Percentiles rank a stretch among this genome's conserved stretches.
These are phyloP conservation scores for Centrocercus urophasianus DNA, from an alignment of 2,113 vertebrate genomes.

Conservation along the genomic window DNA sequence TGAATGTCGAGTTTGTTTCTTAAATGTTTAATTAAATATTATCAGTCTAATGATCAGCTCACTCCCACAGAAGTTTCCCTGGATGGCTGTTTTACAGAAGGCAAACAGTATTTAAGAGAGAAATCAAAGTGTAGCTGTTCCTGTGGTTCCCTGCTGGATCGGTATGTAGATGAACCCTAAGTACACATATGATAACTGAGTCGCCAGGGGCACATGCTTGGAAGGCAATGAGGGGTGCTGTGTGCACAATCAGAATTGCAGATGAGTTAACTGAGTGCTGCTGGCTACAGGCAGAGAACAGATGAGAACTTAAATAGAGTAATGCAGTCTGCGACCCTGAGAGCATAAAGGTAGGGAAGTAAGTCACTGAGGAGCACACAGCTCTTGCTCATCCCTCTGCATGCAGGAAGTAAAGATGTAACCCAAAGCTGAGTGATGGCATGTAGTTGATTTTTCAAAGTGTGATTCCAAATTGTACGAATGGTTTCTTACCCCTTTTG, in stretches of 20 bases:
- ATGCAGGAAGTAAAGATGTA: background rate
- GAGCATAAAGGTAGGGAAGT: slow-evolving; percentile 1
- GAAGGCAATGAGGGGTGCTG: background rate
- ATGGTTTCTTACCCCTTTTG: background rate
- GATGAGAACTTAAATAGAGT: slow-evolving; percentile 45
- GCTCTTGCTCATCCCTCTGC: background rate
- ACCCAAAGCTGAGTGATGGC: background rate
- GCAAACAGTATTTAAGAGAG: background rate
- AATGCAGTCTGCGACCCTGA: background rate
- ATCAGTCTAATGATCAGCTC: background rate
- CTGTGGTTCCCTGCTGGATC: background rate
- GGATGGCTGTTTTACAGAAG: background rate
- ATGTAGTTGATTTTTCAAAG: background rate
- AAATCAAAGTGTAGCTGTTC: background rate
- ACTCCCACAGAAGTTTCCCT: background rate
- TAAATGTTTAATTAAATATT: background rate
- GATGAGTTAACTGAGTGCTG: background rate
- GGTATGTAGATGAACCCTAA: background rate
- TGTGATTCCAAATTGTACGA: background rate
- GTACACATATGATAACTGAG: background rate
- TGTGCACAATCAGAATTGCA: slow-evolving; percentile 17
- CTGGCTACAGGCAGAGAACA: background rate
- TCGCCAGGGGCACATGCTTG: background rate
- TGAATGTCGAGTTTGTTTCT: background rate
- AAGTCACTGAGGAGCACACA: background rate